phyloP scores from a whole-genome alignment of 53 echinoderm and acorn worm species.

The Stichopus horrens region DNA sequence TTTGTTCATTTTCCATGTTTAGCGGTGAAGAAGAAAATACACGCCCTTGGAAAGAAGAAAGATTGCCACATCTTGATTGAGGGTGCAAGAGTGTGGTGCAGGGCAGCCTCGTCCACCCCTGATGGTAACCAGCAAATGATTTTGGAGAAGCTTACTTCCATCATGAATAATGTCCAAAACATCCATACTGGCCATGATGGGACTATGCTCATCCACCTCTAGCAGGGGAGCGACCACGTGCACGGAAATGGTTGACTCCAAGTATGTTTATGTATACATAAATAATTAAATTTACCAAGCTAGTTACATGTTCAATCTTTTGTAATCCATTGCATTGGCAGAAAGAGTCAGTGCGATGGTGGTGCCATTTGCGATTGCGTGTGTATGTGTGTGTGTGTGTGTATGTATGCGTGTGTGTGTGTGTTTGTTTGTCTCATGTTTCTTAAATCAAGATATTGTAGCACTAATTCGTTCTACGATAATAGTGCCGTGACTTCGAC shows the following conservation, averaged over 20 bases:
- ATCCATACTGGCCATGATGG: slow-evolving; percentile 26
- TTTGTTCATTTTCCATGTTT: not conserved
- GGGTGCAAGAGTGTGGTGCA: slow-evolving; percentile 46
- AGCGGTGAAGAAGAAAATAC: slow-evolving; percentile 50
- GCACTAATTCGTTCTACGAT: too few species aligned
- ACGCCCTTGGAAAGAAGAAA: slow-evolving; percentile 45
- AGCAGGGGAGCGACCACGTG: not conserved
- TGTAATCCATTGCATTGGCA: too few species aligned
- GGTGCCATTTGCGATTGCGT: too few species aligned
- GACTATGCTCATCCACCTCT: slow-evolving; percentile 10
- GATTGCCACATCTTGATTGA: slow-evolving; percentile 1
- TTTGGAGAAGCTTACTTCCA: slow-evolving; percentile 33
- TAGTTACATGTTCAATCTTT: too few species aligned
- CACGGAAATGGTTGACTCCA: slow-evolving; percentile 13
- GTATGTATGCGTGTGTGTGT: too few species aligned
- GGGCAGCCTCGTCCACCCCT: slow-evolving; percentile 34
- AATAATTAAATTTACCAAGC: too few species aligned
- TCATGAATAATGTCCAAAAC: slow-evolving; percentile 42
- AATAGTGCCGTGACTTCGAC: too few species aligned
- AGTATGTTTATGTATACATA: too few species aligned
- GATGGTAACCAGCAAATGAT: slow-evolving; percentile 37
- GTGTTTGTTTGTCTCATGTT: too few species aligned
- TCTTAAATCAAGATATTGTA: too few species aligned
- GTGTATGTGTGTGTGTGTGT: too few species aligned
- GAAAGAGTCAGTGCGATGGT: too few species aligned